phyloP scores from a whole-genome alignment of 2,797 vertebrate genomes.

The Epinephelus malabaricus region DNA sequence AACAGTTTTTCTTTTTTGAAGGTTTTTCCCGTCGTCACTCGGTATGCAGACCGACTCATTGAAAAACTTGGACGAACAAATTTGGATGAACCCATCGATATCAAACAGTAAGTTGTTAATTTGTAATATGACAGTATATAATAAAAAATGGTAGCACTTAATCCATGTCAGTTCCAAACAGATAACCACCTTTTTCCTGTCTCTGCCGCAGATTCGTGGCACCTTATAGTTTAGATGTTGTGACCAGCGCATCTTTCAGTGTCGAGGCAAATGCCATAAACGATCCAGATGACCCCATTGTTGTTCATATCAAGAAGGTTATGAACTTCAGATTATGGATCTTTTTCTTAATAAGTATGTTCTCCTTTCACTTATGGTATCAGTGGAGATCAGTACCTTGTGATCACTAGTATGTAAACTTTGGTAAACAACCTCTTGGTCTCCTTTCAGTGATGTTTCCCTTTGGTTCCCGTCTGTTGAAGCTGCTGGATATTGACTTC shows the following conservation, averaged over 20 bases:
- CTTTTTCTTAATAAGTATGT: slow-evolving; percentile 64
- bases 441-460: slow-evolving; percentile 83
- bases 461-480: slow-evolving; percentile 56
- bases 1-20: slow-evolving; percentile 53
- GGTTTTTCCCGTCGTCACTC: slow-evolving; percentile 87
- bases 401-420: not conserved
- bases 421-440: not conserved
- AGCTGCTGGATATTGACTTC: slow-evolving; percentile 71
- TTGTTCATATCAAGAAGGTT: slow-evolving; percentile 83
- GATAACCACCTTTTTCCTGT: not conserved
- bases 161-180: not conserved
- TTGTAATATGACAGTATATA: not conserved
- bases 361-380: not conserved
- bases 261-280: slow-evolving; percentile 88
- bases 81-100: slow-evolving; percentile 67
- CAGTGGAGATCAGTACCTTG: not conserved
- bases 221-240: slow-evolving; percentile 87
- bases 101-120: slow-evolving; percentile 88
- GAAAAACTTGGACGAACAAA: slow-evolving; percentile 80
- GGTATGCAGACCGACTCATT: slow-evolving; percentile 86
- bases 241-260: slow-evolving; percentile 89
- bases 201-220: slow-evolving; percentile 81
- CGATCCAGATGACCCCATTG: slow-evolving; percentile 85
- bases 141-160: not conserved
- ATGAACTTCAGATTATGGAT: slow-evolving; percentile 68